A percentile compares a stretch with the other conserved stretches of the same genome.
Conservation (phyloP, 1,140 invertebrate species). For the Ooceraea biroi region DNA sequence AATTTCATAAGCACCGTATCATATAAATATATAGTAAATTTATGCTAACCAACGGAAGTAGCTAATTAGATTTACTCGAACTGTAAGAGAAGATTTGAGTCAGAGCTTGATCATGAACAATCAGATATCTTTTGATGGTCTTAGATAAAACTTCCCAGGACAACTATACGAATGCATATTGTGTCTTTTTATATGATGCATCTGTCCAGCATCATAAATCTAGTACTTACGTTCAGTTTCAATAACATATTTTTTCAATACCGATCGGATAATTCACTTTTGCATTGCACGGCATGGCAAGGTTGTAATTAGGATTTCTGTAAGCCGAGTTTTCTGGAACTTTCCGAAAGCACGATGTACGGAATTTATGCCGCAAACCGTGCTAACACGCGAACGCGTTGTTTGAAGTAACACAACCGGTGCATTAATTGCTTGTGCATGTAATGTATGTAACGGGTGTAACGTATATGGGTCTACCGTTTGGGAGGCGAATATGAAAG, state of each 20-base stretch:
- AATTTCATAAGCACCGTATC: neutral
- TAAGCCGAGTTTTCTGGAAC: conserved; percentile 3
- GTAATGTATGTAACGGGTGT: conserved; percentile 75
- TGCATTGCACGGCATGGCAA: neutral
- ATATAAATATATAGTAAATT: neutral
- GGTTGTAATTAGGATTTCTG: neutral
- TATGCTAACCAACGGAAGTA: neutral
- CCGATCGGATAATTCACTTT: conserved; percentile 8
- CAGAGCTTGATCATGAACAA: conserved; percentile 6
- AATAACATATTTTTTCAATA: neutral
- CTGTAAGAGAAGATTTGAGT: neutral
- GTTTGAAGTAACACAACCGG: conserved; percentile 78
- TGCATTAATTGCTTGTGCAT: conserved; percentile 76
- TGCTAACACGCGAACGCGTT: conserved; percentile 18
- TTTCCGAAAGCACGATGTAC: neutral
- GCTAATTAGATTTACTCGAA: neutral
- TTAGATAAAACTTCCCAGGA: no score
- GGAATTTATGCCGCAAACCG: conserved; percentile 14
- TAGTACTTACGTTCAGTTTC: neutral
- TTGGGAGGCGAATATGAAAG: conserved; percentile 66
- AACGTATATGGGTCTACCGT: conserved; percentile 75
- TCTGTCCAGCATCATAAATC: neutral
- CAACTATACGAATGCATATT: no score
- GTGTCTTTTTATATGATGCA: no score
- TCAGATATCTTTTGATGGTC: neutral